A percentile compares a stretch with the other conserved stretches of the same genome.
These are phyloP conservation scores for Acanthococcus lagerstroemiae DNA, from an alignment of 2,888 invertebrate genomes.

Conservation along the genomic window DNA sequence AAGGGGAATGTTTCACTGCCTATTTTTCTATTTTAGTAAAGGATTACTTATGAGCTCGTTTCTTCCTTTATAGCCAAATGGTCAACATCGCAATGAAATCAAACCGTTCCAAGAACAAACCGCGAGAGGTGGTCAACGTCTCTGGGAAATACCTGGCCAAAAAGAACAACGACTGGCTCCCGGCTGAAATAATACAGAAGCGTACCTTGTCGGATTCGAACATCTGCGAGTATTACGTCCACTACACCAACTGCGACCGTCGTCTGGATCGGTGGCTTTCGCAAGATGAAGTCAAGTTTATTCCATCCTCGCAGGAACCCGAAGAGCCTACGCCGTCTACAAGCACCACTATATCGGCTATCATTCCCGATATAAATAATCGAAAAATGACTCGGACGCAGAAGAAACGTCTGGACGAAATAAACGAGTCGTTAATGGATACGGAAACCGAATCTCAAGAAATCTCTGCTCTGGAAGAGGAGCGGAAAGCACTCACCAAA, in stretches of 20 bases:
- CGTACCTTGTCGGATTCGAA: constrained; percentile 48
- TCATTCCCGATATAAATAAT: constrained; percentile 48
- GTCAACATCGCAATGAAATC: background rate
- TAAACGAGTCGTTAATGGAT: constrained; percentile 94
- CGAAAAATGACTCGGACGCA: constrained; percentile 89
- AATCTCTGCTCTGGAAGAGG: constrained; percentile 89
- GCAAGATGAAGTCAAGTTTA: constrained; percentile 48
- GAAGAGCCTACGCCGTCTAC: constrained; percentile 34
- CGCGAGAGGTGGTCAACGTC: constrained; percentile 8
- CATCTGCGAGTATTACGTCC: constrained; percentile 86
- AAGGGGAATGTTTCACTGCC: too few species aligned
- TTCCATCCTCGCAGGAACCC: constrained; percentile 12
- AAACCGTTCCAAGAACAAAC: constrained; percentile 16
- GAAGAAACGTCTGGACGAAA: constrained; percentile 94
- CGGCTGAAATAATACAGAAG: constrained; percentile 84
- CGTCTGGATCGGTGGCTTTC: constrained; percentile 92
- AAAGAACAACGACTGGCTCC: constrained; percentile 44
- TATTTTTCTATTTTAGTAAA: too few species aligned
- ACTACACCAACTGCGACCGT: constrained; percentile 91
- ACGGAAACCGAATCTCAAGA: constrained; percentile 91
- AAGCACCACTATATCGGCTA: constrained; percentile 50
- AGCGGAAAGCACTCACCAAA: constrained; percentile 90
- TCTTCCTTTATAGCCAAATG: too few species aligned
- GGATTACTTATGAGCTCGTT: too few species aligned
- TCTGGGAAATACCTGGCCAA: constrained; percentile 25